Conservation (phyloP, 2,888 invertebrate species). For the Copidosoma aretas region DNA sequence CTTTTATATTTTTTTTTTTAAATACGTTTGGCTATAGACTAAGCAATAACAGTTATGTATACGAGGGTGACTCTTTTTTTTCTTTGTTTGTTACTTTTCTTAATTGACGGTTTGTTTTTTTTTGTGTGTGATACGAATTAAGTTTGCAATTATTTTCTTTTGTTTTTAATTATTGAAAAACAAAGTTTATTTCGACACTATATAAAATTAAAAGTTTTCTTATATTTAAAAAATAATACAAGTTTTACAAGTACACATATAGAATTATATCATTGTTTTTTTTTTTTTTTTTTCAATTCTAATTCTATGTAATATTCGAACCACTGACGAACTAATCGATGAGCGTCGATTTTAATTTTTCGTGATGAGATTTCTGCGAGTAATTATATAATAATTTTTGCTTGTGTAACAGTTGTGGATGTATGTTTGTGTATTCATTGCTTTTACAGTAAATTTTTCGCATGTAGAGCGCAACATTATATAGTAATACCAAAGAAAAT, state of each 20-base stretch:
- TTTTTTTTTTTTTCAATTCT: slow-evolving; percentile 32
- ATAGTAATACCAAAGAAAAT: background rate
- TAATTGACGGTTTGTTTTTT: slow-evolving; percentile 39
- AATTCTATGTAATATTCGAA: slow-evolving; percentile 17
- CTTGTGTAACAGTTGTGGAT: no score
- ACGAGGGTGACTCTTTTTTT: slow-evolving; percentile 30
- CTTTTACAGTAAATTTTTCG: slow-evolving; percentile 25
- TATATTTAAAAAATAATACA: slow-evolving; percentile 40
- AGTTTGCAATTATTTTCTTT: slow-evolving; percentile 38
- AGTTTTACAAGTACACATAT: slow-evolving; percentile 33
- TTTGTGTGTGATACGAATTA: slow-evolving; percentile 34
- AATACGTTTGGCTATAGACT: slow-evolving; percentile 31
- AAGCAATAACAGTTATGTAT: slow-evolving; percentile 39
- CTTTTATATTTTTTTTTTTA: slow-evolving; percentile 32
- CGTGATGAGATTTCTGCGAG: no score
- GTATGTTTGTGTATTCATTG: slow-evolving; percentile 20
- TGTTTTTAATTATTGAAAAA: slow-evolving; percentile 37
- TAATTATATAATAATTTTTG: no score
- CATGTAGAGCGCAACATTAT: slow-evolving; percentile 3
- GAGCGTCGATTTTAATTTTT: no score
- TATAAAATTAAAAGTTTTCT: slow-evolving; percentile 33
- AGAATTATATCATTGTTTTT: slow-evolving; percentile 6
- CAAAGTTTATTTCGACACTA: slow-evolving; percentile 36
- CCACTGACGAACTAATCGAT: slow-evolving; percentile 14
- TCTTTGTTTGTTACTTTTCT: slow-evolving; percentile 30